Base-by-base conservation (phyloP, 2,113 vertebrate species). In the Rhinoptilus africanus region DNA sequence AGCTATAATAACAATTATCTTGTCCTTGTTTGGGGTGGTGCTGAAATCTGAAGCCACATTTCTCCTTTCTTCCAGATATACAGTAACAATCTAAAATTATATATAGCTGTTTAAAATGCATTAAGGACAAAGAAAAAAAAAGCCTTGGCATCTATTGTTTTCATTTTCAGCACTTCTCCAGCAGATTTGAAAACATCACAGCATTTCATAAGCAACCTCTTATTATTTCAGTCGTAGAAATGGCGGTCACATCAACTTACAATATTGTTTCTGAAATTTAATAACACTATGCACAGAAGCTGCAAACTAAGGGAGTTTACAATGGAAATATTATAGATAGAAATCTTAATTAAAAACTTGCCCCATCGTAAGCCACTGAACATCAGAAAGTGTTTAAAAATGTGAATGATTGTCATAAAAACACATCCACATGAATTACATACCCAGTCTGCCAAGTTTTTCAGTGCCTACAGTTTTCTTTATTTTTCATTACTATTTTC, bases 331-430 rank as follows among this genome's bases (percentile, higher is more conserved):
- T 34, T 68, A 54, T 17, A 66, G 72, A 92, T 41, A 84, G 26
- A 84, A 84, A 92, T 89, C 80, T 91, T 92, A 96, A 95, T 95
- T 95, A 89, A 96, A 94, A 96, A 16, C 20, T 88, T 88, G 13
- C 10, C 43, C 45, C 12, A 37, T 9, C 2, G 0, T 71, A 89
- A 84, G 14, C 3, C n/a, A 63, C 6, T 47, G 30, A 88, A 51
- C n/a, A 92, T 62, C 71, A 80, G 28, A 92, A 92, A 80, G 71
- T 4, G 1, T 71, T 54, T 24, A 10, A 82, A 92, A 80, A 59
- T 8, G 12, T 11, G 5, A 82, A 75, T 3, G 12, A 56, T 26
- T 51, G 14, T 69, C 26, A 68, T 56, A 35, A 93, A 60, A 92
- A 48, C 14, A 60, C 17, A 78, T 76, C 16, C 16, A 67, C 23